Base-by-base conservation (phyloP, 2,888 invertebrate genomes). In the Gari tellinella region DNA sequence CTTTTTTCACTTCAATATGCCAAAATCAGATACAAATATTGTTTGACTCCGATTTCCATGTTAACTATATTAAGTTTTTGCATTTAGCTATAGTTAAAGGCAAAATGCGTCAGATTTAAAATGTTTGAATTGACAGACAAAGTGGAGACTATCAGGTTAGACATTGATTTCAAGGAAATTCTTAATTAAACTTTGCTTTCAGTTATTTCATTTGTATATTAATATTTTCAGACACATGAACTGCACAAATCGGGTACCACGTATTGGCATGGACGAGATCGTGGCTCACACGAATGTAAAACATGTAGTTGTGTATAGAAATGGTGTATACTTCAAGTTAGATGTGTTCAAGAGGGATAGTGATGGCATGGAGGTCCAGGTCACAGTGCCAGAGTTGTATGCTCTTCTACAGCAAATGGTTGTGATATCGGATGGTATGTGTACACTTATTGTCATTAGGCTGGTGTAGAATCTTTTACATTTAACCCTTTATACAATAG, bases 231-330 rank as follows among this genome's bases (percentile, higher is more conserved):
- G 87, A 62, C 78, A 74, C 40, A 75, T 77, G 23, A 82, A 81
- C 63, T 79, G 79, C 43, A 80, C 84, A 14, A 62, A 66, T 1
- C 80, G 88, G 23, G 60, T 87, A 26, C 88, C 88, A 10, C 83
- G 81, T 14, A 67, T 80, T 40, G 76, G 80, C 21, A 76, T 83
- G 62, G 88, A 88, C 65, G 74, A 72, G 17, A 63, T 86, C 1
- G 49, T 52, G 10, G 76, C 76, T 8, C 83, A 79, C 46, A 74
- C 78, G 8, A 83, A 82, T 17, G 72, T 77, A 43, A 81, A 72
- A 49, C 83, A 86, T 69, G 67, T 88, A 23, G 67, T 87, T n/a
- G 76, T 88, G 21, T 84, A 83, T 56, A 82, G 86, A 55, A 84
- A 85, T 37, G 86, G 87, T 5, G 79, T 83, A 4, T 88, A 80